phyloP scores from a whole-genome alignment of 2,113 vertebrate species.

The Protobothrops mucrosquamatus region DNA sequence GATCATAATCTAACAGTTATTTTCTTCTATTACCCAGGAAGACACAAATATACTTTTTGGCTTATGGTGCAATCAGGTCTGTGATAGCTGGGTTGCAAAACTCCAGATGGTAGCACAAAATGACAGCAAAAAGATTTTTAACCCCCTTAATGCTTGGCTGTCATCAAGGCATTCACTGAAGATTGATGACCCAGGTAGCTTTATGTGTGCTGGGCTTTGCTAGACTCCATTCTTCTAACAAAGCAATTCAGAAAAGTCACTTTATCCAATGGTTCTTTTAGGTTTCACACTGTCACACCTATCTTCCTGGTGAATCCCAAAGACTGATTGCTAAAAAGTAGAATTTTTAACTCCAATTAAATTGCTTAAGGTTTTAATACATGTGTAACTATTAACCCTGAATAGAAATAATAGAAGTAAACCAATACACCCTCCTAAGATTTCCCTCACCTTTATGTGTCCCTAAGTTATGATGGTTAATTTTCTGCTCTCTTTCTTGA shows the following conservation, averaged over 20 bases:
- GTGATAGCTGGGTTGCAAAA: neutral
- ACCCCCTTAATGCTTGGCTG: neutral
- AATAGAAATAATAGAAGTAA: neutral
- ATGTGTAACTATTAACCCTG: neutral
- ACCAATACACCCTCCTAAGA: neutral
- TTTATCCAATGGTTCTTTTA: neutral
- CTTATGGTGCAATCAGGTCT: neutral
- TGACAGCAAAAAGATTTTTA: neutral
- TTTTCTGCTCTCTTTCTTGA: slow-evolving; percentile 1
- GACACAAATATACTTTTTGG: neutral
- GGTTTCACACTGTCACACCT: neutral
- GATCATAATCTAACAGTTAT: neutral
- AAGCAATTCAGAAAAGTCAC: neutral
- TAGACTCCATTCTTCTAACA: neutral
- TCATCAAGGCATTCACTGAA: neutral
- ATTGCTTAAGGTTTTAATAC: slow-evolving; percentile 6
- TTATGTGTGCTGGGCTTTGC: neutral
- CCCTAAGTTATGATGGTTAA: neutral
- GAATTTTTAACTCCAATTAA: slow-evolving; percentile 1
- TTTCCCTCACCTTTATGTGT: neutral
- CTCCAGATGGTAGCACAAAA: neutral
- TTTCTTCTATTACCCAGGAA: neutral
- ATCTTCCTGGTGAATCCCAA: neutral
- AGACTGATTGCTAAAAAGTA: neutral
- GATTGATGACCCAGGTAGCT: neutral